Conservation (phyloP, 2,888 invertebrate genomes). For the Scaptomyza polygonia region DNA sequence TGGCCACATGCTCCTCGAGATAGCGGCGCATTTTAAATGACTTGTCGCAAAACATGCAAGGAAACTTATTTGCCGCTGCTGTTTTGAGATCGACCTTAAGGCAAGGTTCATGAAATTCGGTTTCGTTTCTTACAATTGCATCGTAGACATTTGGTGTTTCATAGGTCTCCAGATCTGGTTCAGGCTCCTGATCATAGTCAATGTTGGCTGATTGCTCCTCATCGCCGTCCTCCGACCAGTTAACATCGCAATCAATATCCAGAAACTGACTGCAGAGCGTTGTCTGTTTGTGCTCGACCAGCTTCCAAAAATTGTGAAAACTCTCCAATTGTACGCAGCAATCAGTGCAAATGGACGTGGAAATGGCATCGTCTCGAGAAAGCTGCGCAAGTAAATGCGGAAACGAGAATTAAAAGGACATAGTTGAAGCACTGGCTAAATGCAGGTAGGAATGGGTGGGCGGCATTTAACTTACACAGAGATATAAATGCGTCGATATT, state of each 20-base stretch:
- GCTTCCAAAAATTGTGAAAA: constrained; percentile 70
- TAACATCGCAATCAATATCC: constrained; percentile 71
- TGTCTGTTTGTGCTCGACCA: constrained; percentile 68
- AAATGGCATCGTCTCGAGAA: constrained; percentile 69
- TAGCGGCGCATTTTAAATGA: constrained; percentile 76
- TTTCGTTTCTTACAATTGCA: constrained; percentile 36
- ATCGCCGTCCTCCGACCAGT: constrained; percentile 64
- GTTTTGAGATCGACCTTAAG: constrained; percentile 43
- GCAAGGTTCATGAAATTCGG: constrained; percentile 55
- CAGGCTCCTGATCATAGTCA: constrained; percentile 44
- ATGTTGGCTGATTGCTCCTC: constrained; percentile 14
- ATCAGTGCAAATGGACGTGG: constrained; percentile 66
- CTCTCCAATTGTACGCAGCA: constrained; percentile 66
- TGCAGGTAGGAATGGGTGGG: not conserved
- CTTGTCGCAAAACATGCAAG: constrained; percentile 76
- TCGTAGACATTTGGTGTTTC: constrained; percentile 30
- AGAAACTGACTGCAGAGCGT: constrained; percentile 66
- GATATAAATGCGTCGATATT: constrained; percentile 76
- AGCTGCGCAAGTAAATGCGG: constrained; percentile 37
- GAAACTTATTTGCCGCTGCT: constrained; percentile 53
- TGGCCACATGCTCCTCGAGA: constrained; percentile 70
- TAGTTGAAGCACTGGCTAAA: not conserved
- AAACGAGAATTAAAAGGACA: not conserved
- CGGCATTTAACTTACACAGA: constrained; percentile 64
- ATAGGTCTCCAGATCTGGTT: constrained; percentile 42